Evolutionary conservation across 1,140 invertebrate species (phyloP), one percentile per base, ranked within the genome.

Genomic region (Drosophila tani): DNA sequence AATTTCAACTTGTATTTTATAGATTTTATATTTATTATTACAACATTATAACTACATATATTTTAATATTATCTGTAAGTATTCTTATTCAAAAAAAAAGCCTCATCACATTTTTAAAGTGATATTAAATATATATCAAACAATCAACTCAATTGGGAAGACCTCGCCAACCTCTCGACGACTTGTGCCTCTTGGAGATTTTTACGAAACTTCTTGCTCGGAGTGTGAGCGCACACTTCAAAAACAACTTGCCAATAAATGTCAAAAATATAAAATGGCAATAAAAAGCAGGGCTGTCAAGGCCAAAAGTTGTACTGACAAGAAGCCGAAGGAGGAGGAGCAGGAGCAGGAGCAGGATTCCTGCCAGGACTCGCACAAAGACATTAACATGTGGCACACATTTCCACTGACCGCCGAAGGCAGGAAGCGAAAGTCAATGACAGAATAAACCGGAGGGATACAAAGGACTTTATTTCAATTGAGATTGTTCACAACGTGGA

Each of bases 381-480:
- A 79, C 75, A 79, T 79, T 79, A 78, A 79, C 75, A 79, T 77
- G 74, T 77, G 75, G 74, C 74, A 77, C 75, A 78, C 75, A 78
- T 78, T 78, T 69, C 32, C 56, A 69, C 24, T 62, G 64, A 77
- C 56, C 75, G 75, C 75, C 56, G 17, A 62, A 14, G 74, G 64
- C 73, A 78, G 74, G 75, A 78, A 78, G 43, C 45, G 55, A 62
- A 50, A 77, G 63, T 67, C 73, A 78, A 71, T 79, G 57, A 71
- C 59, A 56, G 58, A 63, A 56, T 64, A 79, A 58, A 74, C 57
- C 49, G 51, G 40, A 51, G 57, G 75, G 65, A 77, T 50, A 69
- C 43, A 69, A 58, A 78, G 43, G 74, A 75, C 70, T 64, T 69
- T 59, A 62, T 78, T 78, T 77, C 75, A 69, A 64, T 71, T 65